These are phyloP conservation scores for Urocitellus parryii DNA, from an alignment of 2,113 vertebrate species.

Conservation along the genomic window DNA sequence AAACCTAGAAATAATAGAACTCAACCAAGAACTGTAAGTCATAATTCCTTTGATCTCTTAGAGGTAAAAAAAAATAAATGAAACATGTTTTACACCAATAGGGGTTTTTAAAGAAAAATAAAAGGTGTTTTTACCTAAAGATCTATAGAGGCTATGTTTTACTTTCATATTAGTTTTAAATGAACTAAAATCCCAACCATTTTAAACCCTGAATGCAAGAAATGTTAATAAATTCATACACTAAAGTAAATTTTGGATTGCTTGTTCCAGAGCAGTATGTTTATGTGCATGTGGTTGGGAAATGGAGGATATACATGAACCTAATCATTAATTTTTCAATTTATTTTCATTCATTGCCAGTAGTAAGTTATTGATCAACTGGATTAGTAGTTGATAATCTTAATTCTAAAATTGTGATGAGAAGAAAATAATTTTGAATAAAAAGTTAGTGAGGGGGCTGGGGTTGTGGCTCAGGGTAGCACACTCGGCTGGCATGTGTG, in stretches of 20 bases:
- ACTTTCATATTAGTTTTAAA: conserved; percentile 44
- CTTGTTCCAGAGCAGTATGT: neutral
- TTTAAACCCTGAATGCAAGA: conserved; percentile 25
- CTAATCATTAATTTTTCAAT: neutral
- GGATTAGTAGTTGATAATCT: neutral
- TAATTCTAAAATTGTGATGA: neutral
- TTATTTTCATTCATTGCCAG: neutral
- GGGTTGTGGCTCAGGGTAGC: too few relatives aligned
- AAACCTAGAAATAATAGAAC: neutral
- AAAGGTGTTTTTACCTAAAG: conserved; percentile 1
- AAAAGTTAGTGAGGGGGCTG: neutral
- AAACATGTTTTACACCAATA: neutral
- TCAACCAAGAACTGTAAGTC: neutral
- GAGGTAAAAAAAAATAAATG: neutral
- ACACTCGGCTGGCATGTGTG: too few relatives aligned
- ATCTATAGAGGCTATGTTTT: neutral
- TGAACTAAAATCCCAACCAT: conserved; percentile 45
- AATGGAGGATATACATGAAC: conserved; percentile 17
- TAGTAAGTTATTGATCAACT: conserved; percentile 19
- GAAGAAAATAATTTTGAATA: conserved; percentile 3
- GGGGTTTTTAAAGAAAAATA: conserved; percentile 51
- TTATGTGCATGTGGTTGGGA: neutral
- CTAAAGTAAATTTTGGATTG: neutral
- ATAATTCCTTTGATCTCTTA: neutral
- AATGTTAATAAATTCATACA: conserved; percentile 35